Conservation (phyloP, 2,113 vertebrate genomes). For the Callaeas wilsoni region DNA sequence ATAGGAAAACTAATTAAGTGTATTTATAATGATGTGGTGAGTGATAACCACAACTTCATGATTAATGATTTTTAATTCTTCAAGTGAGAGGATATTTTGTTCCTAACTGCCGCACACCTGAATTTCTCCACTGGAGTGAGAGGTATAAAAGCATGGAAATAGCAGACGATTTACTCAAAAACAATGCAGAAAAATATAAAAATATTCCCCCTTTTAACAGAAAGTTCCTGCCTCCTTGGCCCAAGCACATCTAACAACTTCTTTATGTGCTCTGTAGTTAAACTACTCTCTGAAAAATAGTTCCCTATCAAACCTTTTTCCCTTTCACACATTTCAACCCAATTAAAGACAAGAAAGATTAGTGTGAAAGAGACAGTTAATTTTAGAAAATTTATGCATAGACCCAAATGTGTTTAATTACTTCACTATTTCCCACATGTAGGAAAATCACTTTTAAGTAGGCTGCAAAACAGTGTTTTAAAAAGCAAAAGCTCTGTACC, state of each 20-base stretch:
- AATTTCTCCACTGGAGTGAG: background rate
- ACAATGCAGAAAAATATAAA: background rate
- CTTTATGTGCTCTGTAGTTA: conserved; percentile 4
- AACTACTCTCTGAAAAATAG: conserved; percentile 65
- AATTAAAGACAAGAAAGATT: conserved; percentile 81
- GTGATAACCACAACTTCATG: background rate
- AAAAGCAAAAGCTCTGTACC: conserved; percentile 32
- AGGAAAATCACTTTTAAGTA: conserved; percentile 70
- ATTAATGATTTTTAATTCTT: background rate
- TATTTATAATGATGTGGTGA: background rate
- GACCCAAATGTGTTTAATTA: conserved; percentile 83
- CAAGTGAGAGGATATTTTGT: background rate
- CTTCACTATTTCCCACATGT: conserved; percentile 75
- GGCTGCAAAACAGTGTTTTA: conserved; percentile 62
- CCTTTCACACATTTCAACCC: conserved; percentile 80
- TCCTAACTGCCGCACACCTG: background rate
- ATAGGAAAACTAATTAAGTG: background rate
- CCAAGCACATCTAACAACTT: conserved; percentile 8
- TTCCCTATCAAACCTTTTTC: conserved; percentile 67
- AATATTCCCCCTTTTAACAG: background rate
- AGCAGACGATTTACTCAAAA: background rate
- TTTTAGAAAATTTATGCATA: conserved; percentile 83
- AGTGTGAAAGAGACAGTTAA: conserved; percentile 79
- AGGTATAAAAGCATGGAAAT: background rate
- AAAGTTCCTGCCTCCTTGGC: background rate